These are phyloP conservation scores for Paracentrotus lividus DNA, from an alignment of 53 echinoderm and acorn worm species.

Conservation along the genomic window DNA sequence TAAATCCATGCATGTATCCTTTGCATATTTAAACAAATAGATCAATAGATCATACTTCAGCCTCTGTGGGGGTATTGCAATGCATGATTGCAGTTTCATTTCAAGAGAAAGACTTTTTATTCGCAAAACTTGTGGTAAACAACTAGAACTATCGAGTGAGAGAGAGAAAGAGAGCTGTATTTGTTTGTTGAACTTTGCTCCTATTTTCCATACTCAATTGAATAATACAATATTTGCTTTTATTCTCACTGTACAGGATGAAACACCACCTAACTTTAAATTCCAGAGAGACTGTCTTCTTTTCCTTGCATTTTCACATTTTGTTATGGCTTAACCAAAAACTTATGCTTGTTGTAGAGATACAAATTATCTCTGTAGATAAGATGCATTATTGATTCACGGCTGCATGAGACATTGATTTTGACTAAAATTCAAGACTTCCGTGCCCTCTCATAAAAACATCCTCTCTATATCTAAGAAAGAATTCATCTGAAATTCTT, in stretches of 20 bases:
- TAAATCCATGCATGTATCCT: not conserved
- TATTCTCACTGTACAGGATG: not conserved
- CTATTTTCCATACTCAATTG: not conserved
- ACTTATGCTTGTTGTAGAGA: not conserved
- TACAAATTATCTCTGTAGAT: not conserved
- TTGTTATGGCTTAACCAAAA: not conserved
- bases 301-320: not conserved
- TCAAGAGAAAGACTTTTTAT: not conserved
- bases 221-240: not conserved
- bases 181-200: conserved; percentile 4
- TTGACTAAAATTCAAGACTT: not conserved
- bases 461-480: not conserved
- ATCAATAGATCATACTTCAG: not conserved
- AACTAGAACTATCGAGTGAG: not conserved
- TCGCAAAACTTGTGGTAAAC: not conserved
- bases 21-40: not conserved
- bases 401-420: not conserved
- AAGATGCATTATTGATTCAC: not conserved
- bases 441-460: not conserved
- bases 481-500: not conserved
- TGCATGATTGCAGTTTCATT: not conserved
- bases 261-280: not conserved
- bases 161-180: not conserved
- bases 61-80: not conserved
- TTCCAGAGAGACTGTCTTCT: not conserved